These are phyloP conservation scores for Sebastes taczanowskii DNA, from an alignment of 2,797 vertebrate genomes.

Conservation along the genomic window DNA sequence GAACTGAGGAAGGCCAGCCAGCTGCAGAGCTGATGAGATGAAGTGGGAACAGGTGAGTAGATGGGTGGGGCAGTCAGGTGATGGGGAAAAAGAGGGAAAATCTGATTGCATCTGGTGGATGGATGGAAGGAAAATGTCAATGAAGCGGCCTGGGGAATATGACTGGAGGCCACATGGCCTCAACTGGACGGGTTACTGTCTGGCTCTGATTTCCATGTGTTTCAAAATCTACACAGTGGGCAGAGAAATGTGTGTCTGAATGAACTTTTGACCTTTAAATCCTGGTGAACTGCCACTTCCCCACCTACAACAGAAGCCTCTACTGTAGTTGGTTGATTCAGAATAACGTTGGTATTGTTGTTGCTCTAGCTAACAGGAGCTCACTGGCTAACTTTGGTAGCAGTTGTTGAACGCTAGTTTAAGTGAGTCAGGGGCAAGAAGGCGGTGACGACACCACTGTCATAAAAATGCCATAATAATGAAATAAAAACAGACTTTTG, in stretches of 20 bases:
- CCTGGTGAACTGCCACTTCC: neutral
- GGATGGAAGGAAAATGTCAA: neutral
- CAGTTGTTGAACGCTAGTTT: neutral
- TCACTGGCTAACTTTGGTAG: neutral
- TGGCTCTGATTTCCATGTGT: neutral
- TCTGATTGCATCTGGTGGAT: neutral
- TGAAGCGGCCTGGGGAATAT: neutral
- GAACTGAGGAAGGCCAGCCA: neutral
- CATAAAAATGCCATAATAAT: too few relatives aligned
- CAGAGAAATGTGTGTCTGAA: neutral
- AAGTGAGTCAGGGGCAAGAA: neutral
- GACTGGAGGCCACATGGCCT: neutral
- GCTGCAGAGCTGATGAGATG: neutral
- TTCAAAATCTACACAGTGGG: neutral
- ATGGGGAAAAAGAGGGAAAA: neutral
- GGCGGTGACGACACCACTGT: too few relatives aligned
- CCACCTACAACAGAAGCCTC: neutral
- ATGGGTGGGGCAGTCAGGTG: neutral
- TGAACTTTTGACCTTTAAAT: neutral
- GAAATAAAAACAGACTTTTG: too few relatives aligned
- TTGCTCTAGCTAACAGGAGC: neutral
- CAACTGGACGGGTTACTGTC: neutral
- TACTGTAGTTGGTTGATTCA: neutral
- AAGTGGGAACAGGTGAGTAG: neutral
- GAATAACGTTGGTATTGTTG: neutral